Conservation (phyloP, 2,888 invertebrate species). For the Galeruca laticollis region DNA sequence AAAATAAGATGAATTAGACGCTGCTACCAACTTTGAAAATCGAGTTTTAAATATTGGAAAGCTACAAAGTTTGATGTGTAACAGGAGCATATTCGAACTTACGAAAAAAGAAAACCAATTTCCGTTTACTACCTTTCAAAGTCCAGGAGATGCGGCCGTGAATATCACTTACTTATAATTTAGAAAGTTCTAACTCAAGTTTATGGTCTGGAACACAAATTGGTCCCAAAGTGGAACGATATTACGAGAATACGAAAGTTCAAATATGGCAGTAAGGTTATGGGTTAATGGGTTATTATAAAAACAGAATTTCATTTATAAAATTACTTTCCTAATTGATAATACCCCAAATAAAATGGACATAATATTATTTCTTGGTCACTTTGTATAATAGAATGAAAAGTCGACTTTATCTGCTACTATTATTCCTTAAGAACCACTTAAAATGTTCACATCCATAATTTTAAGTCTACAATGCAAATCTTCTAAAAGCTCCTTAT, state of each 20-base stretch:
- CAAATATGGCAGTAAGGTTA: too few species aligned
- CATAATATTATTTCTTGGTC: too few species aligned
- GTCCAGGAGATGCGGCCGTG: neutral
- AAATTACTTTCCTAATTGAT: too few species aligned
- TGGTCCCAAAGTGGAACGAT: too few species aligned
- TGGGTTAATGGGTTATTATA: too few species aligned
- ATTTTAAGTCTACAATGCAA: slow-evolving; percentile 43
- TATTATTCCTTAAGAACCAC: too few species aligned
- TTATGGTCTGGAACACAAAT: neutral
- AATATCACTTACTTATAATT: slow-evolving; percentile 11
- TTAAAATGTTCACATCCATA: slow-evolving; percentile 31
- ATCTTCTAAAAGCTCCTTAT: slow-evolving; percentile 48
- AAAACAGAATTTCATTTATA: too few species aligned
- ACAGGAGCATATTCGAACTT: neutral
- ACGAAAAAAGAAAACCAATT: slow-evolving; percentile 2
- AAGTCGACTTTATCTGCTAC: too few species aligned
- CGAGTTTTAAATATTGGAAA: slow-evolving; percentile 7
- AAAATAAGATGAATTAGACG: neutral
- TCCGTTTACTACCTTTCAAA: slow-evolving; percentile 9
- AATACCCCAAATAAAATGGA: too few species aligned
- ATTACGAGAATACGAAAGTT: too few species aligned
- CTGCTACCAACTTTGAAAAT: neutral
- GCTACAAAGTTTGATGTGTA: neutral
- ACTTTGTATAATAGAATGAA: too few species aligned
- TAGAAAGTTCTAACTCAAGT: slow-evolving; percentile 6